Evolutionary conservation across 1,140 invertebrate species (phyloP).

Genomic region (Drosophila lacertosa): DNA sequence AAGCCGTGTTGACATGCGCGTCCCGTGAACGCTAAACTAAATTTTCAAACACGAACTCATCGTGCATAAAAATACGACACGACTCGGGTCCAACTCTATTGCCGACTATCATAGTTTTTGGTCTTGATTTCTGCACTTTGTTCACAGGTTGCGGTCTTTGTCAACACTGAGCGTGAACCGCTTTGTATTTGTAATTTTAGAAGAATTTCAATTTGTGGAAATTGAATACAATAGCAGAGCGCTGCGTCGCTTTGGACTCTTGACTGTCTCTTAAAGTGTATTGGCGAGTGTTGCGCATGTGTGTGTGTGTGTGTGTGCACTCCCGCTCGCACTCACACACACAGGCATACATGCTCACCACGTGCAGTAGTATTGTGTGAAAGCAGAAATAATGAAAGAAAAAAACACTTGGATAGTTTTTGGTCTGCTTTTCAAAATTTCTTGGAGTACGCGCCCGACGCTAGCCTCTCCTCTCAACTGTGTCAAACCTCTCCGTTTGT

Average conservation of each 20-base stretch:
- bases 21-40: no score
- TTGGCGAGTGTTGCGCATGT: background rate
- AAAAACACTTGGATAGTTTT: constrained; percentile 44
- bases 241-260: constrained; percentile 37
- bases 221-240: constrained; percentile 66
- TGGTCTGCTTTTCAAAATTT: constrained; percentile 47
- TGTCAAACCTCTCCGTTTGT: constrained; percentile 44
- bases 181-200: constrained; percentile 28
- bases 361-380: constrained; percentile 20
- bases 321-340: constrained; percentile 16
- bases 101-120: no score
- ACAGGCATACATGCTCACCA: no score
- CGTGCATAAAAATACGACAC: no score
- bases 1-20: no score
- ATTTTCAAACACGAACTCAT: no score
- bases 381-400: constrained; percentile 38
- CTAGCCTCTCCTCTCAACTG: constrained; percentile 46
- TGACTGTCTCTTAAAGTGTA: constrained; percentile 14
- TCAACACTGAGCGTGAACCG: constrained; percentile 17
- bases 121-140: background rate
- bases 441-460: constrained; percentile 45
- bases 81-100: no score
- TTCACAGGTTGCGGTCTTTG: constrained; percentile 1
- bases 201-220: constrained; percentile 43
- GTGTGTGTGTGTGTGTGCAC: background rate